Conservation (phyloP, 2,113 vertebrate species). For the Merops nubicus region DNA sequence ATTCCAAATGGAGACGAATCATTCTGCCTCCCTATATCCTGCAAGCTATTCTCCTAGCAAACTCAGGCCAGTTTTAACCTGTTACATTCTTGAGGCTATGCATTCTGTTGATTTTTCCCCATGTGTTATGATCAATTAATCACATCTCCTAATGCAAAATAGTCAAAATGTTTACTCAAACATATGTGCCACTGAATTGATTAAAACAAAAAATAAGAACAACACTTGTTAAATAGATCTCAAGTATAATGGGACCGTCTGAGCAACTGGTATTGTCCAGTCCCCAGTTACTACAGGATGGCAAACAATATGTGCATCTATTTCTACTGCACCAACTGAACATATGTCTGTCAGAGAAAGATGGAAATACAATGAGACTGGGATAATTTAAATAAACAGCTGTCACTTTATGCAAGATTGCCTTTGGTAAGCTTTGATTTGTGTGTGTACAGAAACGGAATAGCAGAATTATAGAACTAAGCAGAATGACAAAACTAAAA, state of each 20-base stretch:
- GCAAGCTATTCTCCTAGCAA: neutral
- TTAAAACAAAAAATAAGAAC: neutral
- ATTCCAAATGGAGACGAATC: neutral
- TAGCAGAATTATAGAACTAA: neutral
- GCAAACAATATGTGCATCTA: constrained; percentile 72
- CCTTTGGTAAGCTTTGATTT: constrained; percentile 74
- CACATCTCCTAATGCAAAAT: neutral
- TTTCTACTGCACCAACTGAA: constrained; percentile 57
- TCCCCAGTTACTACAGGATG: constrained; percentile 43
- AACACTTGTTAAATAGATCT: constrained; percentile 6
- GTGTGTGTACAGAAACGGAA: neutral
- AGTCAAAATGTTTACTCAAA: constrained; percentile 23
- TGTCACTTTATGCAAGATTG: constrained; percentile 73
- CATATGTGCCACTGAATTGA: neutral
- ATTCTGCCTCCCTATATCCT: neutral
- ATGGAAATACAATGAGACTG: constrained; percentile 57
- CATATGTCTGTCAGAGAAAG: constrained; percentile 74
- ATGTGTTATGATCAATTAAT: neutral
- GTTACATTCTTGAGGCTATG: neutral
- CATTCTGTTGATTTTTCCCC: neutral
- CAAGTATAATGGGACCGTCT: constrained; percentile 21
- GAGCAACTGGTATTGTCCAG: constrained; percentile 66
- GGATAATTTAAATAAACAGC: constrained; percentile 78
- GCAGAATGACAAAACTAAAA: neutral
- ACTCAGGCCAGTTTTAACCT: neutral